A percentile compares a stretch with the other conserved stretches of the same genome.
phyloP scores from a whole-genome alignment of 2,888 invertebrate species.

The Caenorhabditis drosophilae region DNA sequence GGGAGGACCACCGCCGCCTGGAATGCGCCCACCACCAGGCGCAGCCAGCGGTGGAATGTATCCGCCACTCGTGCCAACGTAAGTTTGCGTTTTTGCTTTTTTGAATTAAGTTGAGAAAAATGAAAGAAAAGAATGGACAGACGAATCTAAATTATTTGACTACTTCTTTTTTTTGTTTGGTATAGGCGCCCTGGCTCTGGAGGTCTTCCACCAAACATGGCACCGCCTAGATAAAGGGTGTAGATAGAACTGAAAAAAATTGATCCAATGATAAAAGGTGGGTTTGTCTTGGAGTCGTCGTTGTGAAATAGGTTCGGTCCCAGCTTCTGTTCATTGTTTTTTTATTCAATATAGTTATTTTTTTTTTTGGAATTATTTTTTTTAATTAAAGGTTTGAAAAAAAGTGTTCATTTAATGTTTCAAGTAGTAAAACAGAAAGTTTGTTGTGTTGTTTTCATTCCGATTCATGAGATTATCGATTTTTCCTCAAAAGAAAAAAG shows the following conservation, averaged over 20 bases:
- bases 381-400: too few relatives aligned
- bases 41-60: conserved; percentile 42
- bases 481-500: neutral
- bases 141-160: too few relatives aligned
- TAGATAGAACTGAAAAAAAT: too few relatives aligned
- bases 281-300: conserved; percentile 5
- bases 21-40: conserved; percentile 38
- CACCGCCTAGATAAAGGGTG: conserved; percentile 41
- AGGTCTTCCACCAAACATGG: conserved; percentile 50
- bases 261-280: conserved; percentile 9
- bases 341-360: neutral
- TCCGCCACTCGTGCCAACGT: conserved; percentile 61
- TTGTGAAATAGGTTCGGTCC: neutral
- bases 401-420: too few relatives aligned
- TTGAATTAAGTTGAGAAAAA: too few relatives aligned
- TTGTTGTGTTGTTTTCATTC: too few relatives aligned
- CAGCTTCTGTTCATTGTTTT: too few relatives aligned
- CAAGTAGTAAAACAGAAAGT: too few relatives aligned
- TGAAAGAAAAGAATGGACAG: too few relatives aligned
- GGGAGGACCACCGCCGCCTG: conserved; percentile 45
- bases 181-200: conserved; percentile 52
- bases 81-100: conserved; percentile 35
- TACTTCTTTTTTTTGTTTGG: too few relatives aligned
- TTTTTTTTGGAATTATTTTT: too few relatives aligned
- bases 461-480: neutral